A percentile compares a stretch with the other conserved stretches of the same genome.
These are phyloP conservation scores for Lepidotrigona ventralis DNA, from an alignment of 1,140 invertebrate genomes.

Conservation along the genomic window DNA sequence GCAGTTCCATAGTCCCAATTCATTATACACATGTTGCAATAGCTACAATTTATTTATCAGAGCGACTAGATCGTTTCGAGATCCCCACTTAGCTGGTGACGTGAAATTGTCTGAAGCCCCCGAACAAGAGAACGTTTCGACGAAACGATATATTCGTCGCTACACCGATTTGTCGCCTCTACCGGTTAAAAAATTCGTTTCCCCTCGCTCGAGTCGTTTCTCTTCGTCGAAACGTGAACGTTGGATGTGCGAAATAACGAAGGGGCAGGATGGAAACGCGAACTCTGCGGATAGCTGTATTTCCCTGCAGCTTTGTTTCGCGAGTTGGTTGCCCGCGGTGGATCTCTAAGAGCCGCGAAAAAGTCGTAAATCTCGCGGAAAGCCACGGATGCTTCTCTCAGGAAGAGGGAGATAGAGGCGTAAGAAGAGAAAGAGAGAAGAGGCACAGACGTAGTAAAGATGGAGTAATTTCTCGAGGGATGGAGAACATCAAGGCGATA, in stretches of 20 bases:
- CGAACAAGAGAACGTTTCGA: too few species aligned
- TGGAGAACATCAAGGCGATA: too few species aligned
- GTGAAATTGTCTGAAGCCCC: background rate
- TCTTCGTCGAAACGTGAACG: conserved; percentile 33
- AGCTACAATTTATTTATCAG: too few species aligned
- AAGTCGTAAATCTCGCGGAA: conserved; percentile 53
- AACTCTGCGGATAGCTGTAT: background rate
- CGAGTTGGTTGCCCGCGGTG: background rate
- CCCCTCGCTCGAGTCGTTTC: background rate
- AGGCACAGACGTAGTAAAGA: conserved; percentile 19
- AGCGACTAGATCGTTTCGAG: background rate
- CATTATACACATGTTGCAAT: too few species aligned
- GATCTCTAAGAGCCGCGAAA: conserved; percentile 41
- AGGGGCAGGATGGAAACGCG: background rate
- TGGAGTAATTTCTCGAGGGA: conserved; percentile 60
- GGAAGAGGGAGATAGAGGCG: background rate
- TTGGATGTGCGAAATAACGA: background rate
- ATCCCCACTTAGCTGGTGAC: too few species aligned
- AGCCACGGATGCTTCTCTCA: conserved; percentile 31
- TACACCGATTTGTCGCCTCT: background rate
- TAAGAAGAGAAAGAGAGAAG: background rate
- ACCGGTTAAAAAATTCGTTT: background rate
- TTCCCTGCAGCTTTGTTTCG: conserved; percentile 13
- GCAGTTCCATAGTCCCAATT: background rate
- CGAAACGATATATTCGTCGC: too few species aligned